These are phyloP conservation scores for Notolepis coatsorum DNA, from an alignment of 2,797 vertebrate genomes.

Conservation along the genomic window DNA sequence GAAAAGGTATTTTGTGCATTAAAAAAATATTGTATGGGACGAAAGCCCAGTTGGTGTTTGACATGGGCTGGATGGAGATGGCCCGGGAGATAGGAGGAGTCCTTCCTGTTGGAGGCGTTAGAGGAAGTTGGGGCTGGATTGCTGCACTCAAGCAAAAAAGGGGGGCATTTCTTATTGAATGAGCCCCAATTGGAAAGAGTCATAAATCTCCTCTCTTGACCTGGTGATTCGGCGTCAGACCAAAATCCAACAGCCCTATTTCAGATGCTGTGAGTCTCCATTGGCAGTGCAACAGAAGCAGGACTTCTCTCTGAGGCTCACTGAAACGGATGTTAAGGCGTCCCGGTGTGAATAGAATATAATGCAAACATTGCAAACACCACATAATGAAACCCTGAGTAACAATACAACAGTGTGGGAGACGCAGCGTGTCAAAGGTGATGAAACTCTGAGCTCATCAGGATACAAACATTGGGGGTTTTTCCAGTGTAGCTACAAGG, in stretches of 20 bases:
- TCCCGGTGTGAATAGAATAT: too few relatives aligned
- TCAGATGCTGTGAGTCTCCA: neutral
- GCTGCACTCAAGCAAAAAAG: conserved; percentile 32
- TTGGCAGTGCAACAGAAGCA: conserved; percentile 1
- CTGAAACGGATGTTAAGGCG: too few relatives aligned
- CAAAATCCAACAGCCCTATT: neutral
- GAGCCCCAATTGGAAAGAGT: conserved; percentile 22
- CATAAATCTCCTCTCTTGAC: conserved; percentile 3
- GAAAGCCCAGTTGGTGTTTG: neutral
- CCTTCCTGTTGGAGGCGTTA: conserved; percentile 16
- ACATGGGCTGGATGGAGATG: conserved; percentile 16
- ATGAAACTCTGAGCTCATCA: conserved; percentile 36
- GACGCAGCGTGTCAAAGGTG: conserved; percentile 14
- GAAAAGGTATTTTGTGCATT: neutral
- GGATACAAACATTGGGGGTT: conserved; percentile 43
- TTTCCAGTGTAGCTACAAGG: conserved; percentile 28
- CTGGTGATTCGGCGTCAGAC: neutral
- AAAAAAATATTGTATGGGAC: conserved; percentile 1
- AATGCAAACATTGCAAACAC: too few relatives aligned
- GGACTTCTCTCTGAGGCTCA: conserved; percentile 1
- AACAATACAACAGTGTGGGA: conserved; percentile 13
- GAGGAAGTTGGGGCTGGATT: conserved; percentile 18
- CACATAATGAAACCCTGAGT: neutral
- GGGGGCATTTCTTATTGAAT: conserved; percentile 8
- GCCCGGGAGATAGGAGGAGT: neutral